These are phyloP conservation scores for Hafferia zeledoni DNA, from an alignment of 2,797 vertebrate genomes.

Conservation along the genomic window DNA sequence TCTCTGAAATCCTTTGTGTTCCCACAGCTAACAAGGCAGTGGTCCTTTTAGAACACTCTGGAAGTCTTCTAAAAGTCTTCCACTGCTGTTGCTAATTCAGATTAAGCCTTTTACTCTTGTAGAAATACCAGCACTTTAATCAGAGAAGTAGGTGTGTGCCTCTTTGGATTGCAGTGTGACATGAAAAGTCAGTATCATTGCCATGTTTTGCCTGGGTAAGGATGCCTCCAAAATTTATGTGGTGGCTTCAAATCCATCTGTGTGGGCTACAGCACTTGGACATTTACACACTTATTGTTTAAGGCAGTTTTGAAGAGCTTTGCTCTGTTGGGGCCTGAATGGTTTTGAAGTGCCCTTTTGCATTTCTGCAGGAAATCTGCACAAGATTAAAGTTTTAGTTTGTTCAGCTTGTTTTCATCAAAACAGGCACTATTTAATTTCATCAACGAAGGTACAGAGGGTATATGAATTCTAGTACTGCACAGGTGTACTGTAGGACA, in stretches of 20 bases:
- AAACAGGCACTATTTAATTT: background rate
- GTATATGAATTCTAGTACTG: background rate
- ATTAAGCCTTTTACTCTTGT: background rate
- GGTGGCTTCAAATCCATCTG: background rate
- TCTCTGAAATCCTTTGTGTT: background rate
- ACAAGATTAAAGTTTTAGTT: background rate
- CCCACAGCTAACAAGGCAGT: background rate
- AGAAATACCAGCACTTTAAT: background rate
- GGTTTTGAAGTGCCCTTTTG: background rate
- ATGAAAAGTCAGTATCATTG: background rate
- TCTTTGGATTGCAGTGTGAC: background rate
- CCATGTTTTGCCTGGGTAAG: background rate
- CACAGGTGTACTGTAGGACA: background rate
- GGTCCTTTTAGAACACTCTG: background rate
- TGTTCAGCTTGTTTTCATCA: background rate
- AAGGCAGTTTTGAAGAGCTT: background rate
- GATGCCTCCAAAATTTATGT: background rate
- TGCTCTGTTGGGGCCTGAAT: background rate
- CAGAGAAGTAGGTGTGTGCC: background rate
- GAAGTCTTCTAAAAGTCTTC: background rate
- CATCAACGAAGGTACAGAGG: too few species aligned
- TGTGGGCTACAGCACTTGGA: background rate
- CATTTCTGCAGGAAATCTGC: background rate
- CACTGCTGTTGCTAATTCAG: background rate
- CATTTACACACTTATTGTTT: background rate